A percentile compares a stretch with the other conserved stretches of the same genome.
Conservation (phyloP, 2,888 invertebrate genomes). For the Aphodius sticticus region DNA sequence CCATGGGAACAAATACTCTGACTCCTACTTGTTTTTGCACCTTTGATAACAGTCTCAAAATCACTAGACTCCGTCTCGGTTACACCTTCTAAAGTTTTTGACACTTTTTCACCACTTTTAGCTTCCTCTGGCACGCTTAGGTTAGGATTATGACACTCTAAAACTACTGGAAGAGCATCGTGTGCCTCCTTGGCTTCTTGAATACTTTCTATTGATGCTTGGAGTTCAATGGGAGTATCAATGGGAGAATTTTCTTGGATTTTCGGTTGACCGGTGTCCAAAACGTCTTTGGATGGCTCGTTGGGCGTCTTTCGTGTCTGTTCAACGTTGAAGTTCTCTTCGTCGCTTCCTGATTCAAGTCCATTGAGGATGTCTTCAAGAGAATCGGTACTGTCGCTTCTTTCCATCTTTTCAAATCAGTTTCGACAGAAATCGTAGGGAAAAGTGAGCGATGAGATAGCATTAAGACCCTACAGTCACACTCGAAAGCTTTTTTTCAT, state of each 20-base stretch:
- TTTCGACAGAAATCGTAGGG: neutral
- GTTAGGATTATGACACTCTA: conserved; percentile 4
- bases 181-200: neutral
- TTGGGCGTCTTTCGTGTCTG: neutral
- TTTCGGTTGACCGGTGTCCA: neutral
- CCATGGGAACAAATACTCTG: conserved; percentile 35
- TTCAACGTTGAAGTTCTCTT: conserved; percentile 32
- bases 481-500: neutral
- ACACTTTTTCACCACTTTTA: neutral
- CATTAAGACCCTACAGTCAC: neutral
- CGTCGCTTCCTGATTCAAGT: conserved; percentile 40
- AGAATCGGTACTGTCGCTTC: conserved; percentile 41
- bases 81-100: conserved; percentile 30
- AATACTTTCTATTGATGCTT: neutral
- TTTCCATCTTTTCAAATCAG: conserved; percentile 25
- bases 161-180: neutral
- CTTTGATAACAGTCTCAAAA: conserved; percentile 18
- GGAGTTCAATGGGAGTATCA: neutral
- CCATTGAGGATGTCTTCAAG: conserved; percentile 44
- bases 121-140: neutral
- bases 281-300: neutral
- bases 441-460: neutral
- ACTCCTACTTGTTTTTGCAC: conserved; percentile 28
- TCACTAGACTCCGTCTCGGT: conserved; percentile 36
- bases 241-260: neutral